These are phyloP conservation scores for Acanthopagrus latus DNA, from an alignment of 2,797 vertebrate genomes.

Conservation along the genomic window DNA sequence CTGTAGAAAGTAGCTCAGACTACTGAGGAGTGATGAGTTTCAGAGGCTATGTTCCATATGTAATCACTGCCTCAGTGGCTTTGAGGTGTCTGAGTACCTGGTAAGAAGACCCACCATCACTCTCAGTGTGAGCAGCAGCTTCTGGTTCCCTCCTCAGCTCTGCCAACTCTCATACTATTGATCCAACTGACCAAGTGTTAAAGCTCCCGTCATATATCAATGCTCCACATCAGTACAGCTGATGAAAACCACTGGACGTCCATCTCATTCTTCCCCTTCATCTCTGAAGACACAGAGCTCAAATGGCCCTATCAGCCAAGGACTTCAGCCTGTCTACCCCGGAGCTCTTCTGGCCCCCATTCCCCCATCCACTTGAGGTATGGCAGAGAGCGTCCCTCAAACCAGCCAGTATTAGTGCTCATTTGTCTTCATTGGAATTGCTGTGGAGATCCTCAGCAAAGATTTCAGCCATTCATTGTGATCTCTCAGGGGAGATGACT, in stretches of 20 bases:
- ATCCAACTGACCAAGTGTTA: constrained; percentile 50
- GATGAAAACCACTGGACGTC: constrained; percentile 64
- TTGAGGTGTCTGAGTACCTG: constrained; percentile 22
- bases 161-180: constrained; percentile 56
- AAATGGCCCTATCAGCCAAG: constrained; percentile 57
- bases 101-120: constrained; percentile 38
- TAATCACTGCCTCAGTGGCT: constrained; percentile 54
- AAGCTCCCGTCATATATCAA: constrained; percentile 64
- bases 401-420: constrained; percentile 57
- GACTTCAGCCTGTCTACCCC: constrained; percentile 51
- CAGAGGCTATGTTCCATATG: constrained; percentile 51
- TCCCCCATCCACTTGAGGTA: constrained; percentile 49
- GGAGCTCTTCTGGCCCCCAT: constrained; percentile 17
- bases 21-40: constrained; percentile 45
- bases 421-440: constrained; percentile 73
- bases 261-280: constrained; percentile 29
- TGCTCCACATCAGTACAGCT: constrained; percentile 31
- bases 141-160: constrained; percentile 43
- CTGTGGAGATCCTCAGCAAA: constrained; percentile 44
- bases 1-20: constrained; percentile 36
- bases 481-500: constrained; percentile 62
- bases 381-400: constrained; percentile 24
- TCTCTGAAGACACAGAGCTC: constrained; percentile 35
- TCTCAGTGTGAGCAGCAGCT: constrained; percentile 46
- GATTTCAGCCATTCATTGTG: constrained; percentile 68